These are phyloP conservation scores for Sitta carolinensis DNA, from an alignment of 2,797 vertebrate species.

Conservation along the genomic window DNA sequence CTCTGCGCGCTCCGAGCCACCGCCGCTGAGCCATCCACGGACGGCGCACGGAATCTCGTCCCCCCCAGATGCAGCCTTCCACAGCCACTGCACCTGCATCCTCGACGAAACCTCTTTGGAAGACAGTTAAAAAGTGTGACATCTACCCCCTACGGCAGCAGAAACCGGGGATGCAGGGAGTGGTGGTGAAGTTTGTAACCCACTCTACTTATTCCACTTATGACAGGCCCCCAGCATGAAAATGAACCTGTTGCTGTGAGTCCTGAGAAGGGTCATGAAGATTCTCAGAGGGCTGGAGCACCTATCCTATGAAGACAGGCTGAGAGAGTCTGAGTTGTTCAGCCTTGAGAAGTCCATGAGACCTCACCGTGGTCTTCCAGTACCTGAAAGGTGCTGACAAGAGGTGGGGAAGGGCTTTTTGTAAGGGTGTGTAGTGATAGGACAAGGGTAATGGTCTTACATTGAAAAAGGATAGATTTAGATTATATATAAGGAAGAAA, in stretches of 20 bases:
- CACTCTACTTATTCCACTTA: not conserved
- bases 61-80: rapidly evolving
- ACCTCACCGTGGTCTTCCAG: not conserved
- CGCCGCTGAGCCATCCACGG: not conserved
- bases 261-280: not conserved
- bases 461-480: not conserved
- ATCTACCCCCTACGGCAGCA: not conserved
- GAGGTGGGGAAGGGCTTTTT: not conserved
- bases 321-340: not conserved
- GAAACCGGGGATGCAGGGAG: not conserved
- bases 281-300: not conserved
- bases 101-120: not conserved
- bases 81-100: rapidly evolving
- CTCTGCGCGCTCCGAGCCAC: not conserved
- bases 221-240: not conserved
- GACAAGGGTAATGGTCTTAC: not conserved
- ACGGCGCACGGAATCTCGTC: rapidly evolving
- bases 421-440: not conserved
- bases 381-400: not conserved
- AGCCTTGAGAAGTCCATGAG: not conserved
- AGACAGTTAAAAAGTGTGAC: not conserved
- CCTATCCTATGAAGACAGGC: not conserved
- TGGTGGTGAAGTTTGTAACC: not conserved
- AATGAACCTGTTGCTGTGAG: not conserved
- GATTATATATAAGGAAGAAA: not conserved